Conservation (phyloP, 2,888 invertebrate genomes). For the Sarcophaga carnaria region DNA sequence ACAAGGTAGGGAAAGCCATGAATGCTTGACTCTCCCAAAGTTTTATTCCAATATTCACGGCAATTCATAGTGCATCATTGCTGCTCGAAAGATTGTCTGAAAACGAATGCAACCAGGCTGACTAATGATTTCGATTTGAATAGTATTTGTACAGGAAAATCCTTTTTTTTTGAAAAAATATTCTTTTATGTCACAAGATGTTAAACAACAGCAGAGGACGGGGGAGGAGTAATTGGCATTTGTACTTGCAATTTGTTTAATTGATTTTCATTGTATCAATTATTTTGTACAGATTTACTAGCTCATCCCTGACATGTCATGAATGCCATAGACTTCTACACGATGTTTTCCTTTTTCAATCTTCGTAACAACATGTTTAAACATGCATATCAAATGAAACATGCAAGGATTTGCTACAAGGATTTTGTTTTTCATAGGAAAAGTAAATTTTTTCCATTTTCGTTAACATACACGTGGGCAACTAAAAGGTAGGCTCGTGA, state of each 20-base stretch:
- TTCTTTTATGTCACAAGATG: background rate
- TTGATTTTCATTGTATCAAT: conserved; percentile 63
- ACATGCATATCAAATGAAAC: conserved; percentile 55
- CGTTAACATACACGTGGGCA: background rate
- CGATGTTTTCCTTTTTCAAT: background rate
- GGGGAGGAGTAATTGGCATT: conserved; percentile 10
- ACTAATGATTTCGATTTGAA: conserved; percentile 17
- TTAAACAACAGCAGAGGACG: too few species aligned
- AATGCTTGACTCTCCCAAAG: conserved; percentile 75
- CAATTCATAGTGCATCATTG: conserved; percentile 61
- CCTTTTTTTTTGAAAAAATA: background rate
- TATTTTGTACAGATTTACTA: conserved; percentile 15
- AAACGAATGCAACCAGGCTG: background rate
- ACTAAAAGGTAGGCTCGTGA: too few species aligned
- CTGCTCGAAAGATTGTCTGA: background rate
- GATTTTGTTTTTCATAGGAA: background rate
- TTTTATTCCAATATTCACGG: conserved; percentile 65
- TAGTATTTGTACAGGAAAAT: background rate
- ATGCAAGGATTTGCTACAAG: conserved; percentile 15
- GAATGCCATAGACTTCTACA: background rate
- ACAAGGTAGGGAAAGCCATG: conserved; percentile 79
- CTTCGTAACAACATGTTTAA: conserved; percentile 30
- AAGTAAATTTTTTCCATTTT: background rate
- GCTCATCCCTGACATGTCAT: conserved; percentile 18
- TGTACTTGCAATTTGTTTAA: conserved; percentile 41